A percentile compares a stretch with the other conserved stretches of the same genome.
Conservation (phyloP, 2,113 vertebrate species). For the Eulemur rufifrons region DNA sequence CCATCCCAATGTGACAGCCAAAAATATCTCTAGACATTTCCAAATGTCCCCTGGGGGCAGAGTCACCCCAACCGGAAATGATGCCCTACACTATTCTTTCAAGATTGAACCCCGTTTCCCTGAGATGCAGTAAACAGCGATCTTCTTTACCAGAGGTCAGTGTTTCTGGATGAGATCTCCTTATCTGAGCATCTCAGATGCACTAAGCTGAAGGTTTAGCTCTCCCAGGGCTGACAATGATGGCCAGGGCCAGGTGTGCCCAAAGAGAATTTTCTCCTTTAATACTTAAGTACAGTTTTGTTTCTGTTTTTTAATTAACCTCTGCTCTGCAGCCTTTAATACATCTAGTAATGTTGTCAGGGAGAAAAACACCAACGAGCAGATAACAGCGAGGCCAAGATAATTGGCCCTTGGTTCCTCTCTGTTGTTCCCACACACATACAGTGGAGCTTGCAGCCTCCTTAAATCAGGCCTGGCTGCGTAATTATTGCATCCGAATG, state of each 20-base stretch:
- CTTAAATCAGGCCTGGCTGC: not conserved
- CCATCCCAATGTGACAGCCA: not conserved
- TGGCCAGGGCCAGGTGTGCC: not conserved
- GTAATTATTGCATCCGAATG: not conserved
- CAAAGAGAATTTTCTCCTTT: not conserved
- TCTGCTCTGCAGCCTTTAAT: not conserved
- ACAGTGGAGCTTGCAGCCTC: not conserved
- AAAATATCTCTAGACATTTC: not conserved
- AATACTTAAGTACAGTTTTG: not conserved
- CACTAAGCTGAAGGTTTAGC: not conserved
- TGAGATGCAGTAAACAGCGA: not conserved
- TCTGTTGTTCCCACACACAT: not conserved
- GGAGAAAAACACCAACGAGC: not conserved
- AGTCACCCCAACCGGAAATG: not conserved
- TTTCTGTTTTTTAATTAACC: slow-evolving; percentile 31
- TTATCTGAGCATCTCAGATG: not conserved
- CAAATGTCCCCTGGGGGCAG: not conserved
- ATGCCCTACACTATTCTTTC: not conserved
- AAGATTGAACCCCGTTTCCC: not conserved
- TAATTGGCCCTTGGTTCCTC: not conserved
- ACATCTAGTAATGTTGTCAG: not conserved
- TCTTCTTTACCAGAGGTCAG: not conserved
- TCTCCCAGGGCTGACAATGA: not conserved
- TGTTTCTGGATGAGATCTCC: not conserved
- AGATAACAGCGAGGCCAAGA: not conserved